A percentile compares a stretch with the other conserved stretches of the same genome.
Evolutionary conservation across 2,888 invertebrate genomes (phyloP).

Genomic region (Pyralis farinalis): DNA sequence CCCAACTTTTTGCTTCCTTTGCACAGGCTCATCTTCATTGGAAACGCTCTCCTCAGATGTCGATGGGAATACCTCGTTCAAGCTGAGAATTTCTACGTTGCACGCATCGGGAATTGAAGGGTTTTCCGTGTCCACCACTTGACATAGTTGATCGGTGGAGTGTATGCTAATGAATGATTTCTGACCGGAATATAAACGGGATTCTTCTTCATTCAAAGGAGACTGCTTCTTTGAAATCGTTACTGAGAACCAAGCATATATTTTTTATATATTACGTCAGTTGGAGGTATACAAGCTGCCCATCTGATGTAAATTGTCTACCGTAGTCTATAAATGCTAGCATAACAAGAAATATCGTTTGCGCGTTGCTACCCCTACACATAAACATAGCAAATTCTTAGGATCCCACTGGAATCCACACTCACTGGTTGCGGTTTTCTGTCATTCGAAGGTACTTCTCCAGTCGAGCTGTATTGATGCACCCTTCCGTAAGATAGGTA

Average conservation of each 20-base stretch:
- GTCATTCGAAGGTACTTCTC: no score
- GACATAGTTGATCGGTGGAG: slow-evolving; percentile 70
- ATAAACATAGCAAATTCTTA: no score
- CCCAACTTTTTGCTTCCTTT: slow-evolving; percentile 42
- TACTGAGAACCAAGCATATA: slow-evolving; percentile 35
- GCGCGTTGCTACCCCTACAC: no score
- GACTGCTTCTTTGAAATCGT: slow-evolving; percentile 67
- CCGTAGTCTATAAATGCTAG: no score
- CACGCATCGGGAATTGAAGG: slow-evolving; percentile 55
- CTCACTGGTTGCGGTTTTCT: no score
- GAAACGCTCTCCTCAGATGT: slow-evolving; percentile 73
- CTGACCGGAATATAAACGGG: slow-evolving; percentile 48
- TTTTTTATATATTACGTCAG: no score
- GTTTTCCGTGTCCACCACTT: slow-evolving; percentile 49
- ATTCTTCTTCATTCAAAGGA: slow-evolving; percentile 38
- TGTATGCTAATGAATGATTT: slow-evolving; percentile 75
- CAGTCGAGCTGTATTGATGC: no score
- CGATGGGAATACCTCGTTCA: slow-evolving; percentile 70
- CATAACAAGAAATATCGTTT: no score
- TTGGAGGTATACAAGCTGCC: no score
- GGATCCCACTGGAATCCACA: no score
- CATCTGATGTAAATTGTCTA: no score
- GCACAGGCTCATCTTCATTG: slow-evolving; percentile 56
- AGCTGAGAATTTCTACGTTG: slow-evolving; percentile 66
- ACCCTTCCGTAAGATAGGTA: no score